Conservation (phyloP, 1,140 invertebrate species). For the Neuroterus valhalla region DNA sequence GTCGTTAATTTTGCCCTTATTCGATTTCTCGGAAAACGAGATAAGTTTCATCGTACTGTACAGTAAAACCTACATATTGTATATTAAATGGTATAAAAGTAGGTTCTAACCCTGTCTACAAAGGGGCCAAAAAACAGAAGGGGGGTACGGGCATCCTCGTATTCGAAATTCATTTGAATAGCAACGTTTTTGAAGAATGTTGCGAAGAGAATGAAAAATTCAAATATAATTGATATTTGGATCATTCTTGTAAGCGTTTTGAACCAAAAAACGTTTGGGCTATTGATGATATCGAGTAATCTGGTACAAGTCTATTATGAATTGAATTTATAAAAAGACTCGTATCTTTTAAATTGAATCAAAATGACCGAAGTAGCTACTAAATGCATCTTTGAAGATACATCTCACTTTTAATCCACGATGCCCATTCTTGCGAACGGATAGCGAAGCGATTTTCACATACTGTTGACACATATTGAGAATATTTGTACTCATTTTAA, state of each 20-base stretch:
- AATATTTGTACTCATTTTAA: slow-evolving; percentile 13
- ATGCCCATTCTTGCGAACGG: neutral
- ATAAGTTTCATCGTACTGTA: slow-evolving; percentile 16
- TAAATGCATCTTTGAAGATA: slow-evolving; percentile 27
- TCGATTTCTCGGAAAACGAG: no score
- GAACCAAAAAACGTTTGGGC: neutral
- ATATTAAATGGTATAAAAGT: slow-evolving; percentile 11
- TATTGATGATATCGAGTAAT: neutral
- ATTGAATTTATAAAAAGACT: neutral
- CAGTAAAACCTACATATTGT: slow-evolving; percentile 27
- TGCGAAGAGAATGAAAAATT: neutral
- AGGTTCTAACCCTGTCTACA: slow-evolving; percentile 29
- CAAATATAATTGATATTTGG: neutral
- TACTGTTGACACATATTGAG: neutral
- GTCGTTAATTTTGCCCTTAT: no score
- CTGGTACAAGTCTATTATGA: neutral
- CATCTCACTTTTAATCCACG: slow-evolving; percentile 23
- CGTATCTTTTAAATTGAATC: slow-evolving; percentile 25
- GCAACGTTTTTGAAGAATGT: neutral
- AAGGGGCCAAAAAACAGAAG: slow-evolving; percentile 13
- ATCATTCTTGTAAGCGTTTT: neutral
- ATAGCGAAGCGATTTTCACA: slow-evolving; percentile 31
- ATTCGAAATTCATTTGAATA: neutral
- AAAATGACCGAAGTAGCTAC: slow-evolving; percentile 23
- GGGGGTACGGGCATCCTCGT: neutral